phyloP scores from a whole-genome alignment of 2,797 vertebrate species.

The Phoebastria nigripes region DNA sequence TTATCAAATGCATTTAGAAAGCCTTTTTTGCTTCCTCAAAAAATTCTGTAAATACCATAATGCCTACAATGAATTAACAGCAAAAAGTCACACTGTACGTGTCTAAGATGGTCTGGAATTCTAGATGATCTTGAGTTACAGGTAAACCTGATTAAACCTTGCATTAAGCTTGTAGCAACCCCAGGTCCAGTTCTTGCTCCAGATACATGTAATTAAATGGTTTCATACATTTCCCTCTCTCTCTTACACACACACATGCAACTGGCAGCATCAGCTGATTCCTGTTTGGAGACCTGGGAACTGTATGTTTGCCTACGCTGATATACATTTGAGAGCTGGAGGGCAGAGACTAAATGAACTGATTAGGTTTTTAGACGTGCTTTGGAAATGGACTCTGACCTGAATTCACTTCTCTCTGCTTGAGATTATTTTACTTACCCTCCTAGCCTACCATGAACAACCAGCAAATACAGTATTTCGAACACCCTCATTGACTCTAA shows the following conservation, averaged over 20 bases:
- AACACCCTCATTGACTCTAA: background rate
- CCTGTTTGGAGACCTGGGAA: background rate
- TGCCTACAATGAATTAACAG: background rate
- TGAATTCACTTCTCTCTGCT: background rate
- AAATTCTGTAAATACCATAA: background rate
- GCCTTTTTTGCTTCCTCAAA: background rate
- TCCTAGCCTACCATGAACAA: background rate
- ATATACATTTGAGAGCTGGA: background rate
- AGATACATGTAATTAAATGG: background rate
- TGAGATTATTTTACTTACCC: background rate
- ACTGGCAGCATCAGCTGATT: background rate
- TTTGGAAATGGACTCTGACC: conserved; percentile 19
- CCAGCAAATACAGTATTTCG: background rate
- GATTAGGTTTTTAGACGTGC: conserved; percentile 3
- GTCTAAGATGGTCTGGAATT: background rate
- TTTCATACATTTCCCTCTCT: background rate
- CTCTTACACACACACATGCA: background rate
- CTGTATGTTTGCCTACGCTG: background rate
- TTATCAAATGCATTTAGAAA: background rate
- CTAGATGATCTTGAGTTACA: background rate
- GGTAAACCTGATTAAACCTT: background rate
- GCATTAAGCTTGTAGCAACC: background rate
- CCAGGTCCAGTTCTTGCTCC: background rate
- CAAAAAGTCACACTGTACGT: background rate
- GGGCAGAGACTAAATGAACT: background rate